These are phyloP conservation scores for Megaceryle maxima DNA, from an alignment of 2,113 vertebrate genomes.

Conservation along the genomic window DNA sequence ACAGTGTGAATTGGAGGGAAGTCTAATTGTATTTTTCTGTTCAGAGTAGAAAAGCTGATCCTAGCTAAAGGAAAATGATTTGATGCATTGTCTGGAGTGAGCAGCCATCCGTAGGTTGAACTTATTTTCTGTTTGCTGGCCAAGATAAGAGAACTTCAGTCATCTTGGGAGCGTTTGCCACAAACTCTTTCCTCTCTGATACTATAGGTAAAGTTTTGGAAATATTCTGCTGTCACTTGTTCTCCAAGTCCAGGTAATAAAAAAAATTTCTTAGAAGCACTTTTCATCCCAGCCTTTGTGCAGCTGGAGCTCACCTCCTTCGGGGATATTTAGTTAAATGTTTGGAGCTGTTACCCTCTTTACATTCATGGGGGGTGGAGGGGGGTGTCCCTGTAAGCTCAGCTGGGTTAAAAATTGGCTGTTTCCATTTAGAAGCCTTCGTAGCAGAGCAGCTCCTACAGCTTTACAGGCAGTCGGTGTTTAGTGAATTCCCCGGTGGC, in stretches of 20 bases:
- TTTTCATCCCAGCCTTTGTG: accelerated
- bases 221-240: neutral
- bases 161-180: neutral
- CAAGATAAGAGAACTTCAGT: neutral
- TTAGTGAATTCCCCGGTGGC: neutral
- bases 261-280: neutral
- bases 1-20: neutral
- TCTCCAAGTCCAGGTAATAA: neutral
- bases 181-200: neutral
- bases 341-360: neutral
- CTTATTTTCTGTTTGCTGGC: neutral
- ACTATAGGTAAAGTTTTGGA: neutral
- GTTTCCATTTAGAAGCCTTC: neutral
- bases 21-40: neutral
- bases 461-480: neutral
- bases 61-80: neutral
- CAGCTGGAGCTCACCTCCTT: neutral
- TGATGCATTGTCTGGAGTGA: neutral
- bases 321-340: neutral
- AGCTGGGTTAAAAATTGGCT: neutral
- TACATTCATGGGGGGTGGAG: neutral
- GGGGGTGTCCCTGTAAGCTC: neutral
- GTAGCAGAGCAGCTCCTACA: neutral
- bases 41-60: neutral
- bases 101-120: neutral